Percentiles rank a stretch among this genome's conserved stretches.
phyloP scores from a whole-genome alignment of 1,140 invertebrate species.

The Euborellia annulipes region DNA sequence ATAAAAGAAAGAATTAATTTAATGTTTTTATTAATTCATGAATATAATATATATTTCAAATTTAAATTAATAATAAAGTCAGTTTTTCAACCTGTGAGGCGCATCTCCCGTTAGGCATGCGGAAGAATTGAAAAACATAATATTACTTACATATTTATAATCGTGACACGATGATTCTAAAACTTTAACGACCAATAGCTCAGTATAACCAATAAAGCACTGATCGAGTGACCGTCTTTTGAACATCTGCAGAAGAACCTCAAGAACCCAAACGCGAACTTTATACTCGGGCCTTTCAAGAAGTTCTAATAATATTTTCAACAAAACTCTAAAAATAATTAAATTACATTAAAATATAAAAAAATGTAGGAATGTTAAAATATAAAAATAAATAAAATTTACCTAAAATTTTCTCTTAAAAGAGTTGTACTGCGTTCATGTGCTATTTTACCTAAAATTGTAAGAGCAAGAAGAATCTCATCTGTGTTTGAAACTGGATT shows the following conservation, averaged over 20 bases:
- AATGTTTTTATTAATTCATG: not conserved
- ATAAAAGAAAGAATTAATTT: conserved; percentile 7
- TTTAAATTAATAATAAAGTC: conserved; percentile 3
- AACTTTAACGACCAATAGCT: conserved; percentile 74
- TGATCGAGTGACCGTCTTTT: conserved; percentile 53
- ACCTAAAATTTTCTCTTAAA: conserved; percentile 38
- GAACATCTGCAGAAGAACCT: conserved; percentile 65
- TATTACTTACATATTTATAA: conserved; percentile 49
- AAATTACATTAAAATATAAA: no score
- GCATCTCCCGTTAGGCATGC: no score
- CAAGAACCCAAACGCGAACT: conserved; percentile 53
- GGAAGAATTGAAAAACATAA: no score
- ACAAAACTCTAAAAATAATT: conserved; percentile 43
- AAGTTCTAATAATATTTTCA: conserved; percentile 56
- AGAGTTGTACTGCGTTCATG: conserved; percentile 16
- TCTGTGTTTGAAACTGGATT: no score
- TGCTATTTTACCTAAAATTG: no score
- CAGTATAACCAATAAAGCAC: conserved; percentile 69
- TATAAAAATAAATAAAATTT: conserved; percentile 10
- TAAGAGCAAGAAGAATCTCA: no score
- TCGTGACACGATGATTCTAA: conserved; percentile 65
- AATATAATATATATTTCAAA: not conserved
- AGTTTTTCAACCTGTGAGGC: conserved; percentile 12
- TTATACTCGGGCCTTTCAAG: conserved; percentile 47
- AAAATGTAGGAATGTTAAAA: no score